phyloP scores from a whole-genome alignment of 2,113 vertebrate genomes.

The Hyperopisus bebe region DNA sequence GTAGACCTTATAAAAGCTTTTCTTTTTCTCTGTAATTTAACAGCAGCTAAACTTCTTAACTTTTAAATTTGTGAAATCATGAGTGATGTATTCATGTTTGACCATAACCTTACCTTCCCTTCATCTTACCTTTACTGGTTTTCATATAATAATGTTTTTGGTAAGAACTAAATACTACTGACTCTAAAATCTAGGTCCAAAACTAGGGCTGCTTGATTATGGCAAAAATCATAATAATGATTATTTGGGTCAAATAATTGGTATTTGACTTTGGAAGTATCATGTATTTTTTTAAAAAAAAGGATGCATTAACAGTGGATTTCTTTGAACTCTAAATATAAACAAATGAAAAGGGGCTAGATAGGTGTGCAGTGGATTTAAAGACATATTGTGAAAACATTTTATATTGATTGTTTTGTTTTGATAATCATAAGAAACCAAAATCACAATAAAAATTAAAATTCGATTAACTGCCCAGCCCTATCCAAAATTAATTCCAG shows the following conservation, averaged over 20 bases:
- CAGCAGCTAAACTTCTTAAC: neutral
- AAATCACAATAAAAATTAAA: neutral
- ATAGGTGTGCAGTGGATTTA: neutral
- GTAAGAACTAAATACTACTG: neutral
- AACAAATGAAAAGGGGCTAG: neutral
- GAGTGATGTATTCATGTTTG: neutral
- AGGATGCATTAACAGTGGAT: neutral
- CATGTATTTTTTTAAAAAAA: neutral
- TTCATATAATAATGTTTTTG: neutral
- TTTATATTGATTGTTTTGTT: neutral
- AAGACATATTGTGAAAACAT: neutral
- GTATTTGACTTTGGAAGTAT: neutral
- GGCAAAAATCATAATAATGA: neutral
- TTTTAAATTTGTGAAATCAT: neutral
- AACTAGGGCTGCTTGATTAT: neutral
- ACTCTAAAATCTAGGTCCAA: neutral
- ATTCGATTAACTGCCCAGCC: neutral
- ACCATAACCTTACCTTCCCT: too few species aligned
- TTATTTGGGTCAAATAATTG: too few species aligned
- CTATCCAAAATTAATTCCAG: neutral
- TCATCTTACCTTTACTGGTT: neutral
- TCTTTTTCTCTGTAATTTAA: neutral
- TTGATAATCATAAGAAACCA: neutral
- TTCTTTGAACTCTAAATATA: neutral
- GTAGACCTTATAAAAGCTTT: neutral